Evolutionary conservation across 2,888 invertebrate genomes (phyloP).

Genomic region (Oxystoma pomonae): DNA sequence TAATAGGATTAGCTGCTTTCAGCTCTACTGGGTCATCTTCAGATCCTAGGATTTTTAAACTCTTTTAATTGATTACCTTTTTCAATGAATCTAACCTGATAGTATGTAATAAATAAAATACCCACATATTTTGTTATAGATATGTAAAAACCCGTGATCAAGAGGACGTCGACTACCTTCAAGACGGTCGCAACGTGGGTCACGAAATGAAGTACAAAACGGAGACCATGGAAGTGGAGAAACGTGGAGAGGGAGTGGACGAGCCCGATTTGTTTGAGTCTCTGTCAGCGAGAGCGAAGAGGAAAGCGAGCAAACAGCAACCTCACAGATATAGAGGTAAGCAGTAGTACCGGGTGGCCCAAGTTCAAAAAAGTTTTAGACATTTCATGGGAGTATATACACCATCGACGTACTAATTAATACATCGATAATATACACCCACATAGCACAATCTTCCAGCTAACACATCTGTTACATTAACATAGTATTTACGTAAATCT

Average conservation of each 20-base stretch:
- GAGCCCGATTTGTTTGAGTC: slow-evolving; percentile 72
- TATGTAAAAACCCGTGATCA: slow-evolving; percentile 74
- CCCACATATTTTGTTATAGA: slow-evolving; percentile 32
- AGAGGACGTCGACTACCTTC: slow-evolving; percentile 77
- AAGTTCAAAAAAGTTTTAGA: background rate
- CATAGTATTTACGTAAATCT: no score
- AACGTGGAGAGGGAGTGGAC: slow-evolving; percentile 62
- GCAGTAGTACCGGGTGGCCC: background rate
- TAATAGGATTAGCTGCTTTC: no score
- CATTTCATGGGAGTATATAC: background rate
- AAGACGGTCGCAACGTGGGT: slow-evolving; percentile 74
- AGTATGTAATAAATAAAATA: no score
- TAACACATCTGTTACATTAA: no score
- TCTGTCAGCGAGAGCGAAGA: slow-evolving; percentile 68
- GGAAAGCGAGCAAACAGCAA: slow-evolving; percentile 45
- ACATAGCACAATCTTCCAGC: no score
- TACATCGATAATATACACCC: no score
- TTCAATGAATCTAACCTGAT: no score
- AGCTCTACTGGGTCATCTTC: no score
- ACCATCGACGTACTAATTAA: no score
- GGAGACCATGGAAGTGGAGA: slow-evolving; percentile 77
- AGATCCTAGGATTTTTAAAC: no score
- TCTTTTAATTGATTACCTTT: no score
- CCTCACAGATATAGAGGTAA: slow-evolving; percentile 53
- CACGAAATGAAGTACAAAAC: slow-evolving; percentile 79